Evolutionary conservation across 1,140 invertebrate genomes (phyloP), one percentile per base, ranked within the genome.

Genomic region (Papilio polytes): DNA sequence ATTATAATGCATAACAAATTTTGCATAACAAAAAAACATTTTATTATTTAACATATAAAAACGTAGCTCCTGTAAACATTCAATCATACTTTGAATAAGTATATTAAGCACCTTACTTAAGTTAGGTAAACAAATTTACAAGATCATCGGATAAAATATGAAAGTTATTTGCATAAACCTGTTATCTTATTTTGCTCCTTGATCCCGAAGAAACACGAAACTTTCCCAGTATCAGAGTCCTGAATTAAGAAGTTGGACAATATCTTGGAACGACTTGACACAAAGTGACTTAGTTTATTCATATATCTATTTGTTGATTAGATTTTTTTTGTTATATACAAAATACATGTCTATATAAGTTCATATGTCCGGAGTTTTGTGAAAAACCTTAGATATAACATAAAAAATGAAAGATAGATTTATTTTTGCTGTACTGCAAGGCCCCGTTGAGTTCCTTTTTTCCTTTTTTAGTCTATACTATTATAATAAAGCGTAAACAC

Each of bases 141-240:
- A 70, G 63, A 70, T 70, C 63, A 70, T 70, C 8, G 26, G 63
- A 70, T 70, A 36, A 70, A 70, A 70, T 70, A 70, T 70, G 10
- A 70, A 70, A 31, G 26, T 70, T 70, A 31, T 70, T 70, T 70
- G 63, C 63, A 70, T 70, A 70, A 70, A 70, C 63, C 12, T 70
- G 63, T 70, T 70, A 70, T 70, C 63, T 10, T 31, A 70, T 70
- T 70, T 70, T 70, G 63, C 63, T 70, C 26, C 26, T 70, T 36
- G 63, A 31, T 31, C 63, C 26, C 22, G 63, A 70, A 70, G 18
- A 70, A 70, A 70, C 63, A 70, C 59, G 15, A 70, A 70, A 70
- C 13, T 70, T 70, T 70, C 18, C 22, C 63, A 31, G 13, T 70
- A 70, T 70, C 18, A 13, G 63, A 36, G 63, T 36, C 26, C 26